Evolutionary conservation across 2,797 vertebrate species (phyloP), one percentile per base, ranked within the genome.

Genomic region (Eleutherodactylus coqui): DNA sequence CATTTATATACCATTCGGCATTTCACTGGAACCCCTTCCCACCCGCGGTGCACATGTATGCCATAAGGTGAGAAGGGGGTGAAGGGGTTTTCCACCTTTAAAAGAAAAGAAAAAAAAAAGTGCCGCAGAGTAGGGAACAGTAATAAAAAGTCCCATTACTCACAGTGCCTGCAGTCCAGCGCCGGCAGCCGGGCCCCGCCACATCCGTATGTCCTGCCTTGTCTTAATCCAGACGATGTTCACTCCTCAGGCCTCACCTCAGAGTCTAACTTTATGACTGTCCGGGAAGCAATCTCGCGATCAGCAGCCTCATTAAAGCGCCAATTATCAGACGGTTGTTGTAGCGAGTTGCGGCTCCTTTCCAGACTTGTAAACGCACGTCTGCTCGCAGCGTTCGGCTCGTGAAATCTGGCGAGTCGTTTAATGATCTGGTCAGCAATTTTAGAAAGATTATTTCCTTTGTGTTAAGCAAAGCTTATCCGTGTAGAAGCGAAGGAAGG

Each of bases 401-500:
- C 75, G 67, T 82, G 72, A 64, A 82, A 81, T 75, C 53, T 86
- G 85, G 38, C 55, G 67, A 78, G n/a, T 45, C 60, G 47, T 75
- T 87, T 91, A 90, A 91, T 89, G 90, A 85, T 88, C 81, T 75
- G 81, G 88, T 91, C 90, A 91, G 89, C 91, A 91, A 88, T 91
- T 92, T 88, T 55, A 89, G 80, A 82, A 90, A 90, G 89, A 90
- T 92, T 89, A 89, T 81, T 92, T 87, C 83, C 62, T 92, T 91
- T 91, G 89, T 91, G 87, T 91, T 92, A 91, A 55, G n/a, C 88
- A 89, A 89, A 86, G 88, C 67, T 75, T 79, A 86, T 90, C 90
- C 88, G 86, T 19, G 79, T 89, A 88, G 34, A 90, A 90, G 88
- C 88, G 88, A 90, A 91, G 89, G 89, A 91, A 91, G 90, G 87